Conservation (phyloP, 2,113 vertebrate genomes). For the Mustela lutreola region DNA sequence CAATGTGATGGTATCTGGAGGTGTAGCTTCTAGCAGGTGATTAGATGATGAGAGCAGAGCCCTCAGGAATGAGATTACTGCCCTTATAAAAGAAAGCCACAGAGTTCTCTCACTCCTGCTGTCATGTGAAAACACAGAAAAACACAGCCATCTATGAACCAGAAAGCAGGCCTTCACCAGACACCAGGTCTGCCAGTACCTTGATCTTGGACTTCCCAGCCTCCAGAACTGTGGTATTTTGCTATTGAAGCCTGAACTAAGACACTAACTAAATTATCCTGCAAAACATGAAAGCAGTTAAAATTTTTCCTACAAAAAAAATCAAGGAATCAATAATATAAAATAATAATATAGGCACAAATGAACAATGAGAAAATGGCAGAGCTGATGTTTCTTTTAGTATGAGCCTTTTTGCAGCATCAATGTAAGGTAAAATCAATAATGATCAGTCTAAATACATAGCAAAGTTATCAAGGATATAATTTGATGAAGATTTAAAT, state of each 20-base stretch:
- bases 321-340: neutral
- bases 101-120: neutral
- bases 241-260: neutral
- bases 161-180: neutral
- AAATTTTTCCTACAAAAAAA: conserved; percentile 31
- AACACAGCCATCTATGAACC: neutral
- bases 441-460: neutral
- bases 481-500: conserved; percentile 43
- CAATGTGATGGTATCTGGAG: neutral
- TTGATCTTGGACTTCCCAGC: neutral
- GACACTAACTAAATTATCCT: neutral
- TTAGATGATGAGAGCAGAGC: neutral
- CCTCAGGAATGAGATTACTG: neutral
- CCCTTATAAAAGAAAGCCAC: neutral
- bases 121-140: neutral
- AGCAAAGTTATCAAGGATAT: neutral
- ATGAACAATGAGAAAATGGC: neutral
- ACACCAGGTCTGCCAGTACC: neutral
- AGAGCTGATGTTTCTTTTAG: neutral
- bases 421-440: neutral
- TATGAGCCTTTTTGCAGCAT: neutral
- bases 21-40: neutral
- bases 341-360: neutral
- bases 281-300: neutral
- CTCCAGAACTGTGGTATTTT: neutral